Conservation (phyloP, 2,113 vertebrate genomes). For the Clarias batrachus region DNA sequence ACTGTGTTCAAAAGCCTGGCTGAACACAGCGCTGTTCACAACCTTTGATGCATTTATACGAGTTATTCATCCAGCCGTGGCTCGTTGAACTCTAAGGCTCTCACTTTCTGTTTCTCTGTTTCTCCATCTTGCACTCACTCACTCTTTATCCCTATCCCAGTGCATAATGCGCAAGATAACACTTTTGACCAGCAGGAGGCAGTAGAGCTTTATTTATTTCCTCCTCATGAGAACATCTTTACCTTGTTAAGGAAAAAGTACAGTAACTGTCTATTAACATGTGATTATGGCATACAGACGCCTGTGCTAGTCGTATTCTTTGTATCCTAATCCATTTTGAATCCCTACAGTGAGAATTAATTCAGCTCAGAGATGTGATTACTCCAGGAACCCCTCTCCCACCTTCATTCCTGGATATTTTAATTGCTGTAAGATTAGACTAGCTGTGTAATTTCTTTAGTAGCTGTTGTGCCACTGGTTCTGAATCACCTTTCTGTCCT, state of each 20-base stretch:
- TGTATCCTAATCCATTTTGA: not conserved
- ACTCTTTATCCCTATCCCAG: not conserved
- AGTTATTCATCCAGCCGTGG: not conserved
- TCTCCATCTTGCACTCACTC: not conserved
- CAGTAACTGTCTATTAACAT: not conserved
- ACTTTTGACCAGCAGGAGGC: conserved; percentile 27
- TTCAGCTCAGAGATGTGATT: not conserved
- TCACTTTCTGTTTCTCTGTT: not conserved
- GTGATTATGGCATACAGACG: not conserved
- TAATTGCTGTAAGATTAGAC: not conserved
- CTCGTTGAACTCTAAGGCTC: not conserved
- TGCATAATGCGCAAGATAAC: not conserved
- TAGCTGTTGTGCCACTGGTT: not conserved
- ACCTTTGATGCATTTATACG: not conserved
- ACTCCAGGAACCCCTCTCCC: not conserved
- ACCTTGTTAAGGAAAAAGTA: too few species aligned
- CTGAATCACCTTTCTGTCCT: not conserved
- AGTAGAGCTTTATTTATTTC: conserved; percentile 13
- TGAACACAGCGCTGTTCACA: not conserved
- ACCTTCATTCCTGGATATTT: not conserved
- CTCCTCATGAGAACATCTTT: not conserved
- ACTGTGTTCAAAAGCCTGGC: too few species aligned
- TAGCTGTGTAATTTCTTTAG: not conserved
- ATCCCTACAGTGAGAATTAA: not conserved
- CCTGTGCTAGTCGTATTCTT: not conserved